These are phyloP conservation scores for Axea sp. DNA, from an alignment of 2,888 invertebrate genomes.

Conservation along the genomic window DNA sequence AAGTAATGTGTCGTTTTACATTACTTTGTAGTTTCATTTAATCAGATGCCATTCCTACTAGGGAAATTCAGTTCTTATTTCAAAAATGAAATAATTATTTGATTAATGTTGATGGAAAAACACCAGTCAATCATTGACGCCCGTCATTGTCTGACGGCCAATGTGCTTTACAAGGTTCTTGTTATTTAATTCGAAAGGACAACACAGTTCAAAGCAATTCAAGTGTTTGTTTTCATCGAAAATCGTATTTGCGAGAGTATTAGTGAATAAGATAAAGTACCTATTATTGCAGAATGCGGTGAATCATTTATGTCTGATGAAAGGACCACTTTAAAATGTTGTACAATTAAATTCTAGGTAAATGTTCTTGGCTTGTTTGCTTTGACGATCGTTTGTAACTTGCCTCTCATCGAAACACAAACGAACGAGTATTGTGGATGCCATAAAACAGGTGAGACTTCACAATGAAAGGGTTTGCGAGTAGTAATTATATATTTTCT, in stretches of 20 bases:
- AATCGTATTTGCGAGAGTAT: conserved; percentile 34
- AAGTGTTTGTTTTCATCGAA: conserved; percentile 47
- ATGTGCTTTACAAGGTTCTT: no score
- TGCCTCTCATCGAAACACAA: conserved; percentile 46
- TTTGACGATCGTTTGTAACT: conserved; percentile 4
- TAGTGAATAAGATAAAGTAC: conserved; percentile 44
- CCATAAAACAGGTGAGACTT: conserved; percentile 52
- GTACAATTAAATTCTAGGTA: background rate
- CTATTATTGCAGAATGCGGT: conserved; percentile 67
- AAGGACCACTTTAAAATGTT: conserved; percentile 15
- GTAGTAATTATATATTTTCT: conserved; percentile 44
- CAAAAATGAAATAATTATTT: no score
- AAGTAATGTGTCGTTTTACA: no score
- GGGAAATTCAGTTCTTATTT: no score
- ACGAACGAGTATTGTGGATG: conserved; percentile 53
- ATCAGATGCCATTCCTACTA: no score
- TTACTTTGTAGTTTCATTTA: no score
- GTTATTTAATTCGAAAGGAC: conserved; percentile 9
- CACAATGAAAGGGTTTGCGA: conserved; percentile 46
- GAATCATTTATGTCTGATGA: conserved; percentile 58
- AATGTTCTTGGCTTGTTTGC: no score
- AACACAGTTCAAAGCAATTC: conserved; percentile 33
- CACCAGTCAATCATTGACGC: background rate
- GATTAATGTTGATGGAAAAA: no score
- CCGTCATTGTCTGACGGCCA: no score